Evolutionary conservation across 92 coral and sea anemone genomes (phyloP), one percentile per base, ranked within the genome.

Genomic region (Epizoanthus scotinus): DNA sequence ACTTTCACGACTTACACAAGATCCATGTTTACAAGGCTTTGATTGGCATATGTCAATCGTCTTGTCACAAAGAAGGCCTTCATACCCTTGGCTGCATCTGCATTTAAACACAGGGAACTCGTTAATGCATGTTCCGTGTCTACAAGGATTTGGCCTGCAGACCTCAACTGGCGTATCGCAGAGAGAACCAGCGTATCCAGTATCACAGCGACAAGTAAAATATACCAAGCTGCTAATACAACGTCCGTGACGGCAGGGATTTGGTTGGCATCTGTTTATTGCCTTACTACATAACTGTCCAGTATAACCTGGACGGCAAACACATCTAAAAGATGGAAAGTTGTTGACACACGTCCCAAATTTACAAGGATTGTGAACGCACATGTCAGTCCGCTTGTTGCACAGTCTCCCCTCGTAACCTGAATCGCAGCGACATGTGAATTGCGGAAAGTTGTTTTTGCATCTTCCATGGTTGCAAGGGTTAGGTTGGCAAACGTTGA

Each of bases 351-450:
- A 94, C n/a, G 53, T 57, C 4, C 98, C 98, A 38, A 89, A 71
- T 71, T 82, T 67, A 63, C 98, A 94, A 24, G 98, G 98, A 63
- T 73, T 82, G 8, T 92, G 65, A 47, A 78, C 86, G 54, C 98
- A 94, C 42, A 49, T 84, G 86, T 94, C 86, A 28, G 74, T 83
- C 22, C 69, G 69, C 28, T 75, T 78, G 44, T 94, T 87, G 70
- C 98, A 94, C 27, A 81, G 63, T 47, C 63, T 71, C 31, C 98
- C 98, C 25, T 88, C 77, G 77, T 72, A 94, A 42, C 94, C 98
- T 18, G 53, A 59, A 22, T 74, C 54, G 62, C 98, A 94, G n/a
- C 83, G 81, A 77, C 98, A 94, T 13, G 67, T 42, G 53, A 90
- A 90, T 74, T 44, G 59, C 2, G 91, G 84, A 20, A 73, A 67